These are phyloP conservation scores for Struthio camelus DNA, from an alignment of 2,113 vertebrate species.

Conservation along the genomic window DNA sequence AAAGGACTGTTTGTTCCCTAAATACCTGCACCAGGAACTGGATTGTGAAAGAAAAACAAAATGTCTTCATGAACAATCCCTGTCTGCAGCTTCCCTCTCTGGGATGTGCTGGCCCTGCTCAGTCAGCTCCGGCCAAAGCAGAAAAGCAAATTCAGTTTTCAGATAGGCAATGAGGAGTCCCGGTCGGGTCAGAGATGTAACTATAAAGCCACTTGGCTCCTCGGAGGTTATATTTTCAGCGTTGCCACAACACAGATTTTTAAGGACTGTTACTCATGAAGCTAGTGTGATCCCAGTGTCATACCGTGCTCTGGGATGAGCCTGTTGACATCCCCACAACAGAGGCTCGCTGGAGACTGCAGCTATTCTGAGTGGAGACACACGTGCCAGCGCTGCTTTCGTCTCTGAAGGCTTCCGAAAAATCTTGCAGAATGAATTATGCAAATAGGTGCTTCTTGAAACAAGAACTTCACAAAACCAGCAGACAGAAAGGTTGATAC, in stretches of 20 bases:
- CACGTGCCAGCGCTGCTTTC: not conserved
- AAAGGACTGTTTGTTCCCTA: slow-evolving; percentile 62
- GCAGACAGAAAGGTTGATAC: not conserved
- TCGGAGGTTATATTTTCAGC: not conserved
- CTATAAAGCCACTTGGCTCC: not conserved
- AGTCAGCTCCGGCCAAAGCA: not conserved
- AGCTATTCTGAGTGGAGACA: not conserved
- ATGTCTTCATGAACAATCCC: not conserved
- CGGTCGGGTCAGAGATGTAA: not conserved
- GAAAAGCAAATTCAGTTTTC: not conserved
- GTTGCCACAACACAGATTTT: not conserved
- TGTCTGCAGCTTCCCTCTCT: not conserved
- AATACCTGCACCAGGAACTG: slow-evolving; percentile 48
- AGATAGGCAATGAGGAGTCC: not conserved
- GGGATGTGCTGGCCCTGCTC: not conserved
- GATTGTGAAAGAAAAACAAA: slow-evolving; percentile 14
- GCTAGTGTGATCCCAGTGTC: not conserved
- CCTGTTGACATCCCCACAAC: not conserved
- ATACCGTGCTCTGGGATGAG: not conserved
- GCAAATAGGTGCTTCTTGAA: not conserved
- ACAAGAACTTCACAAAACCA: not conserved
- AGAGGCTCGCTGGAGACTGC: accelerated
- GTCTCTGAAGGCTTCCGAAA: not conserved
- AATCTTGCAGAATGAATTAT: not conserved
- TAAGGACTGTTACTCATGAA: not conserved